A percentile compares a stretch with the other conserved stretches of the same genome.
These are phyloP conservation scores for Adoxophyes honmai DNA, from an alignment of 1,140 invertebrate species.

Conservation along the genomic window DNA sequence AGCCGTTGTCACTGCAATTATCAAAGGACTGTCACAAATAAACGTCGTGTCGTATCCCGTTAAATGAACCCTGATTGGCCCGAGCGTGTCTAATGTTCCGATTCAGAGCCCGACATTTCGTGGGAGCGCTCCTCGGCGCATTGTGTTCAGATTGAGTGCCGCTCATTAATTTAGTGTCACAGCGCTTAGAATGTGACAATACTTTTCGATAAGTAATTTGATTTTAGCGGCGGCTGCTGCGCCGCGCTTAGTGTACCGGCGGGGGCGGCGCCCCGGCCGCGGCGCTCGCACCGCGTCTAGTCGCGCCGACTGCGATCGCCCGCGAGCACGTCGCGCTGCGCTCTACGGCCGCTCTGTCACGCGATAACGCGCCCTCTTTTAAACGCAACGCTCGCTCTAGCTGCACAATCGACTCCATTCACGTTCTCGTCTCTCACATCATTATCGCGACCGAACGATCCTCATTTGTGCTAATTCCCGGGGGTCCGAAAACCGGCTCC, in stretches of 20 bases:
- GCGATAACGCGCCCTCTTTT: conserved; percentile 64
- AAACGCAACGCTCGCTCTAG: conserved; percentile 43
- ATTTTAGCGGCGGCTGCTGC: conserved; percentile 45
- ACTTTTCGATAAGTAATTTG: conserved; percentile 63
- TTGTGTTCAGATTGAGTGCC: conserved; percentile 34
- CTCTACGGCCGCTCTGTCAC: conserved; percentile 15
- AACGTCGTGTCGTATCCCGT: conserved; percentile 2
- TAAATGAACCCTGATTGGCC: conserved; percentile 15
- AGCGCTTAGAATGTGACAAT: conserved; percentile 37
- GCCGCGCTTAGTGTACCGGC: conserved; percentile 32
- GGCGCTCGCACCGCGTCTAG: conserved; percentile 28
- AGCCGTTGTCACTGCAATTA: no score
- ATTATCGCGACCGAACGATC: conserved; percentile 21
- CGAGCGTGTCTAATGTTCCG: conserved; percentile 27
- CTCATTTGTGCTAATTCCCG: conserved; percentile 25
- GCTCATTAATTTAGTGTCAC: conserved; percentile 48
- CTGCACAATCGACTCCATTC: conserved; percentile 42
- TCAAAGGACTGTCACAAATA: no score
- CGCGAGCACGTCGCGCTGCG: conserved; percentile 48
- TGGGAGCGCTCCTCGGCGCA: conserved; percentile 42
- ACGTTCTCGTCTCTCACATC: conserved; percentile 25
- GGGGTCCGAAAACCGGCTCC: conserved; percentile 45
- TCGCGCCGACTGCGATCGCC: conserved; percentile 46
- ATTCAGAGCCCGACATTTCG: conserved; percentile 51
- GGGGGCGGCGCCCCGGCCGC: conserved; percentile 33